Conservation (phyloP, 1,140 invertebrate species). For the Chrysoperla carnea region DNA sequence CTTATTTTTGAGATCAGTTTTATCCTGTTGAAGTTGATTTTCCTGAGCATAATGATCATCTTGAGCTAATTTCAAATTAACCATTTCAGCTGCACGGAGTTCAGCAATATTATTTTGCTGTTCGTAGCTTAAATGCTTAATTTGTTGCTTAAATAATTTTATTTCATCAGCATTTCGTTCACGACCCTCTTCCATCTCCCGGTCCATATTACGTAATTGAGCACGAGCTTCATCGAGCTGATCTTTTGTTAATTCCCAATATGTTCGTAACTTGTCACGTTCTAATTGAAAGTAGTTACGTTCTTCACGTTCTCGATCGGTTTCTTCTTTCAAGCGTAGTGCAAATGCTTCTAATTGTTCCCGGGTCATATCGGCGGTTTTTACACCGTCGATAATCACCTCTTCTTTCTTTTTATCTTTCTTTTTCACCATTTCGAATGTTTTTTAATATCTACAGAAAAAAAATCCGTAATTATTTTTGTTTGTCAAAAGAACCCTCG, state of each 20-base stretch:
- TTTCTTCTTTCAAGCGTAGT: constrained; percentile 70
- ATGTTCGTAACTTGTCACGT: constrained; percentile 81
- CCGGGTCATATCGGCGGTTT: constrained; percentile 81
- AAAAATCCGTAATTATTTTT: too few species aligned
- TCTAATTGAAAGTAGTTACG: constrained; percentile 91
- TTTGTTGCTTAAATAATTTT: constrained; percentile 80
- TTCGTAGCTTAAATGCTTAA: constrained; percentile 82
- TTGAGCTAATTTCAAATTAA: constrained; percentile 53
- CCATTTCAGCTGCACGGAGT: constrained; percentile 56
- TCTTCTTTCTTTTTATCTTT: constrained; percentile 1
- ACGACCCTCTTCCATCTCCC: constrained; percentile 70
- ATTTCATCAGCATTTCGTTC: constrained; percentile 76
- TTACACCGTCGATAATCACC: constrained; percentile 73
- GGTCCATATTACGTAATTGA: constrained; percentile 60
- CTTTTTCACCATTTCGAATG: neutral
- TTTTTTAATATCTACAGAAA: too few species aligned
- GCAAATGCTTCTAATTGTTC: constrained; percentile 85
- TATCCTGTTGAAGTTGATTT: constrained; percentile 58
- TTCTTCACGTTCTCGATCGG: constrained; percentile 86
- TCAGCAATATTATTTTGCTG: constrained; percentile 70
- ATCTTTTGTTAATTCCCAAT: constrained; percentile 82
- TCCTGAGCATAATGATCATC: constrained; percentile 59
- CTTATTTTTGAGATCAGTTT: constrained; percentile 50
- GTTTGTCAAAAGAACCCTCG: too few species aligned
- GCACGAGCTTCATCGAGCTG: constrained; percentile 69